Conservation (phyloP, 1,140 invertebrate genomes). For the Sinonovacula constricta region DNA sequence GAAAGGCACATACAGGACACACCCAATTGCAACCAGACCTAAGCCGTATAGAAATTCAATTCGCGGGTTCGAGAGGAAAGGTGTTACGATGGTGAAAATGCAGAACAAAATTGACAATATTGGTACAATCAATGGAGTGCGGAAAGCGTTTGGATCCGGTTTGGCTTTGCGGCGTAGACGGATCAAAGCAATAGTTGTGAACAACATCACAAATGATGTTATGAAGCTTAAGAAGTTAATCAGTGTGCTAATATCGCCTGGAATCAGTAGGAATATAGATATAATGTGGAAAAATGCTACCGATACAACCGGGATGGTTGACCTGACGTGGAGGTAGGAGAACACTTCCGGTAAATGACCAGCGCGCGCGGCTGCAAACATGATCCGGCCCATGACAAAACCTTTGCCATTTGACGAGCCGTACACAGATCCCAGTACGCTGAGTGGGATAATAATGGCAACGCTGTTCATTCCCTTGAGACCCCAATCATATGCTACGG, state of each 20-base stretch:
- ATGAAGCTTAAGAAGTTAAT: conserved; percentile 38
- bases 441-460: conserved; percentile 14
- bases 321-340: conserved; percentile 23
- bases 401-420: conserved; percentile 15
- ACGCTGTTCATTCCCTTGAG: conserved; percentile 6
- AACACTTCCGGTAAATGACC: conserved; percentile 39
- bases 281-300: conserved; percentile 20
- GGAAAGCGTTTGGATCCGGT: not conserved
- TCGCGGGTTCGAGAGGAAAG: conserved; percentile 17
- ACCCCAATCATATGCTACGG: conserved; percentile 82
- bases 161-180: conserved; percentile 1
- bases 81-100: conserved; percentile 15
- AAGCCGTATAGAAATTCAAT: conserved; percentile 37
- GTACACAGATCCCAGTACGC: conserved; percentile 29
- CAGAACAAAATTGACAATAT: not conserved
- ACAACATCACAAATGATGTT: not conserved
- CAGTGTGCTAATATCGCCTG: conserved; percentile 5
- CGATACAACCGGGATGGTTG: conserved; percentile 17
- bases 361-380: conserved; percentile 41
- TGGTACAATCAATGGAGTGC: conserved; percentile 9
- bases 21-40: not conserved
- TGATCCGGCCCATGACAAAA: conserved; percentile 6
- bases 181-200: conserved; percentile 16
- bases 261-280: conserved; percentile 8
- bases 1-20: conserved; percentile 16